Conservation (phyloP, 2,797 vertebrate species). For the Mormyrops boulengeri region DNA sequence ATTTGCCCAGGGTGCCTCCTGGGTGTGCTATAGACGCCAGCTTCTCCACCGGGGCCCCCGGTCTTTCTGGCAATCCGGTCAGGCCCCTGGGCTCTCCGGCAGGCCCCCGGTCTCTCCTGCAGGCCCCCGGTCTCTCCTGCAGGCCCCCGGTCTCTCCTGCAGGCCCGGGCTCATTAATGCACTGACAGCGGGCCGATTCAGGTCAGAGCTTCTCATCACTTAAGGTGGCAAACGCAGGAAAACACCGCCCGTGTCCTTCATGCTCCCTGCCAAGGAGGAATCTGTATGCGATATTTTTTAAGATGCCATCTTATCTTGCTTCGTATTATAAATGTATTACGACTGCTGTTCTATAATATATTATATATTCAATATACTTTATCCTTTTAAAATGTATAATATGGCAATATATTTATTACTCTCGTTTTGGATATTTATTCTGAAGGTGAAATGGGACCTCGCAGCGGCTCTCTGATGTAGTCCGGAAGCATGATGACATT, state of each 20-base stretch:
- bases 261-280: slow-evolving; percentile 8
- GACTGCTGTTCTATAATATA: slow-evolving; percentile 41
- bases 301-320: neutral
- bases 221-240: slow-evolving; percentile 53
- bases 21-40: neutral
- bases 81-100: neutral
- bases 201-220: slow-evolving; percentile 61
- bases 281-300: neutral
- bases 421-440: slow-evolving; percentile 32
- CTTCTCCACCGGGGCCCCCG: neutral
- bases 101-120: neutral
- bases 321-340: slow-evolving; percentile 50
- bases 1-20: neutral
- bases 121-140: neutral
- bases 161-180: slow-evolving; percentile 48
- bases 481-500: slow-evolving; percentile 51
- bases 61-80: neutral
- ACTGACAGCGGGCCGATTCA: slow-evolving; percentile 52
- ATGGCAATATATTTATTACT: slow-evolving; percentile 52
- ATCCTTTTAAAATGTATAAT: slow-evolving; percentile 55
- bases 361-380: slow-evolving; percentile 34
- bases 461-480: neutral
- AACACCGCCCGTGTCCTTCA: slow-evolving; percentile 35
- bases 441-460: neutral
- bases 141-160: neutral